Conservation (phyloP, 1,140 invertebrate species). For the Stegodyphus dumicola region DNA sequence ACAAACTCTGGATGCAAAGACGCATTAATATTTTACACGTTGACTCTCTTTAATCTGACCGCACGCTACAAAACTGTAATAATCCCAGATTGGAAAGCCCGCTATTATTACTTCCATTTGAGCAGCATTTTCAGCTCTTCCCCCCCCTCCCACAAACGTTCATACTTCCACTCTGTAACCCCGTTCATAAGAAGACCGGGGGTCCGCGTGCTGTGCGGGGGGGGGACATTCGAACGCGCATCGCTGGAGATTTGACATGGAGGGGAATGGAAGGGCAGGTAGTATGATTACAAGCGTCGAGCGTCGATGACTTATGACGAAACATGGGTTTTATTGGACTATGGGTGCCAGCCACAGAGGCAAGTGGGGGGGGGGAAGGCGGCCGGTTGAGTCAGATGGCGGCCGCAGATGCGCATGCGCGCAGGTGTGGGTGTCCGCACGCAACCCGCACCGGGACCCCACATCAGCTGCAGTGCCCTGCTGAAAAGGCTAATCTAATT, state of each 20-base stretch:
- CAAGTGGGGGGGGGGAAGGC: not conserved
- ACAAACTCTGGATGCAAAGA: not conserved
- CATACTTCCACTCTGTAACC: too few species aligned
- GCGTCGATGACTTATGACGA: slow-evolving; percentile 1
- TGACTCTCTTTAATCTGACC: slow-evolving; percentile 23
- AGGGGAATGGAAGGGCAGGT: not conserved
- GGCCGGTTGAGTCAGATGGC: slow-evolving; percentile 9
- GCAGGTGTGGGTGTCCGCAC: slow-evolving; percentile 9
- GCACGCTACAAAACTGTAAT: not conserved
- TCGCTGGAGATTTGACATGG: not conserved
- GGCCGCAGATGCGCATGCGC: slow-evolving; percentile 22
- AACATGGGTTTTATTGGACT: not conserved
- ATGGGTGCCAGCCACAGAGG: not conserved
- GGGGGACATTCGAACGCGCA: not conserved
- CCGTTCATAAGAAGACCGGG: too few species aligned
- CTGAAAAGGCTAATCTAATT: slow-evolving; percentile 6
- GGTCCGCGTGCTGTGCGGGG: too few species aligned
- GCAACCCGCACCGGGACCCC: slow-evolving; percentile 1
- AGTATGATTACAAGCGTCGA: not conserved
- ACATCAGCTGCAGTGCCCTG: not conserved
- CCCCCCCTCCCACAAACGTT: too few species aligned
- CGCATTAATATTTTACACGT: slow-evolving; percentile 29
- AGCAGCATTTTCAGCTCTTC: not conserved
- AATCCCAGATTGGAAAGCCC: slow-evolving; percentile 2
- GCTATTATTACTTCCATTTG: slow-evolving; percentile 17